phyloP scores from a whole-genome alignment of 2,797 vertebrate genomes.

The Acropternis orthonyx region DNA sequence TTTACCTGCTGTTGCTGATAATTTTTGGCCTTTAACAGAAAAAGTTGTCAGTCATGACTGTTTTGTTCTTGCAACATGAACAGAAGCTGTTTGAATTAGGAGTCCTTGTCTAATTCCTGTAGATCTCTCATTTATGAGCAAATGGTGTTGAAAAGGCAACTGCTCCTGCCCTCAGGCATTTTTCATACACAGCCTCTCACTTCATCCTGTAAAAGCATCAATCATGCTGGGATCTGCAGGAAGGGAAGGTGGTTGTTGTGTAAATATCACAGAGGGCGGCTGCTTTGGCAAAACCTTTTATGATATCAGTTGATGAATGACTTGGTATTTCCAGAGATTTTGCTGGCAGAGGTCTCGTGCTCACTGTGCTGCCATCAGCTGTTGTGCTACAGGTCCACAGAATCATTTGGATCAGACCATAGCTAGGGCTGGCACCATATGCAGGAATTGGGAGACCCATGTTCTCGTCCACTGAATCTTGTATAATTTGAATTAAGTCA shows the following conservation, averaged over 20 bases:
- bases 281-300: background rate
- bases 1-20: conserved; percentile 10
- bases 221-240: background rate
- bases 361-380: background rate
- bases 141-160: conserved; percentile 20
- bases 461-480: background rate
- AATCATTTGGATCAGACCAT: background rate
- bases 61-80: background rate
- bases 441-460: background rate
- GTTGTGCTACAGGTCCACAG: background rate
- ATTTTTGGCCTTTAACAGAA: background rate
- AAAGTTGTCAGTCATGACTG: background rate
- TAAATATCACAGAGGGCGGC: background rate
- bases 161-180: background rate
- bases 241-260: background rate
- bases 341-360: background rate
- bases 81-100: background rate
- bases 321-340: background rate
- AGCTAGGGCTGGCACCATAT: background rate
- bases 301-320: background rate
- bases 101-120: background rate
- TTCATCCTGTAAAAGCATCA: background rate
- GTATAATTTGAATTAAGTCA: background rate
- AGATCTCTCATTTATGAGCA: background rate
- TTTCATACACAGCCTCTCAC: background rate